Conservation (phyloP, 2,113 vertebrate species). For the Xyrauchen texanus region DNA sequence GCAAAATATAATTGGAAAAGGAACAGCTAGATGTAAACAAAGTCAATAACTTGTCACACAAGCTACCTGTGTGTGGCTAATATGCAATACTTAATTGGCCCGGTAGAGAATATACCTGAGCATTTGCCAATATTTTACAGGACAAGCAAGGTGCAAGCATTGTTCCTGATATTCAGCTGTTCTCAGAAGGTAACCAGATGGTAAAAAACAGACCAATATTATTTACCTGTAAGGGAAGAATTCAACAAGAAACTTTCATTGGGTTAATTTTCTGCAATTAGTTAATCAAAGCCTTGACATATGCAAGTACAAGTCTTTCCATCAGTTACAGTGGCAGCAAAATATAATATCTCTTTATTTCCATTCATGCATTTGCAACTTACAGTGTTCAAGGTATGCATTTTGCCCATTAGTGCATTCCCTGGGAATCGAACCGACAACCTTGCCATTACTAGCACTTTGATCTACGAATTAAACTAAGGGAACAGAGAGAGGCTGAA, state of each 20-base stretch:
- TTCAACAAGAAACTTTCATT: neutral
- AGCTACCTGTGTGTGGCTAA: slow-evolving; percentile 43
- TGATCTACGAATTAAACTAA: no score
- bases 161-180: slow-evolving; percentile 35
- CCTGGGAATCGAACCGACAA: no score
- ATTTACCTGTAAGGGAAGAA: slow-evolving; percentile 21
- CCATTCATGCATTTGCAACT: neutral
- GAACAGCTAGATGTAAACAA: slow-evolving; percentile 55
- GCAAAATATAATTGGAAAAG: slow-evolving; percentile 44
- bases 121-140: slow-evolving; percentile 42
- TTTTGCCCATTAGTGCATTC: no score
- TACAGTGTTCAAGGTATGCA: no score
- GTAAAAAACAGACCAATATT: slow-evolving; percentile 27
- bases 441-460: no score
- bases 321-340: neutral
- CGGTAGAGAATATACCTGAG: slow-evolving; percentile 25
- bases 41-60: slow-evolving; percentile 54
- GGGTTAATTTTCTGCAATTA: slow-evolving; percentile 14
- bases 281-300: neutral
- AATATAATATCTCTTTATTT: neutral
- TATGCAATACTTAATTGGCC: slow-evolving; percentile 47
- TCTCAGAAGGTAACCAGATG: slow-evolving; percentile 29
- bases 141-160: slow-evolving; percentile 24
- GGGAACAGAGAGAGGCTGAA: no score
- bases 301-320: neutral